Percentiles rank a stretch among this genome's conserved stretches.
These are phyloP conservation scores for Trachythela sp. DNA, from an alignment of 64 coral and sea anemone species.

Conservation along the genomic window DNA sequence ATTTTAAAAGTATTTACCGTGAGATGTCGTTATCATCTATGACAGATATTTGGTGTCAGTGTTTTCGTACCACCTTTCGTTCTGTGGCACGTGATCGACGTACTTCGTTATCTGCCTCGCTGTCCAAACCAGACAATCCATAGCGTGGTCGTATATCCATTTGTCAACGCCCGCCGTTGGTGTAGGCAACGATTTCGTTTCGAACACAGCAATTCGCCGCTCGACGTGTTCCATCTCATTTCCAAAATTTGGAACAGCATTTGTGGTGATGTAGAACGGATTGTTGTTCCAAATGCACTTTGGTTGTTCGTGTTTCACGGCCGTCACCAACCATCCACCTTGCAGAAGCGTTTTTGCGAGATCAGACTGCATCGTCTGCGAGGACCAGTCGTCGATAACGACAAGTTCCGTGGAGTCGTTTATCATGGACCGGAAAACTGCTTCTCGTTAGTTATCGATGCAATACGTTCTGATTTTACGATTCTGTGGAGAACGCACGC, in stretches of 20 bases:
- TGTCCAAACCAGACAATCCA: slow-evolving; percentile 39
- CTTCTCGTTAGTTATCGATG: slow-evolving; percentile 10
- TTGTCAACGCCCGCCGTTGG: not conserved
- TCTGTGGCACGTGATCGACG: not conserved
- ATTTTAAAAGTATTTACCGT: too few species aligned
- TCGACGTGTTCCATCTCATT: slow-evolving; percentile 27
- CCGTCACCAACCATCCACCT: slow-evolving; percentile 15
- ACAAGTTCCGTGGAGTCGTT: slow-evolving; percentile 25
- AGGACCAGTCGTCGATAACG: slow-evolving; percentile 25
- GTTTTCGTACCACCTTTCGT: slow-evolving; percentile 35
- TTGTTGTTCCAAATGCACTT: not conserved
- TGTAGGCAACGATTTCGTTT: not conserved
- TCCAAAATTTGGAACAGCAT: slow-evolving; percentile 26
- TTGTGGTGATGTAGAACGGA: slow-evolving; percentile 37
- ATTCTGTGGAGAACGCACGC: not conserved
- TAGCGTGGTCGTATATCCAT: slow-evolving; percentile 31
- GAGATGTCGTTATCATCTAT: too few species aligned
- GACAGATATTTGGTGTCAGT: too few species aligned
- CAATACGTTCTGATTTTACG: not conserved
- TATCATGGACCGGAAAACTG: slow-evolving; percentile 25
- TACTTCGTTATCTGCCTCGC: slow-evolving; percentile 15
- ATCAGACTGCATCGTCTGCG: not conserved
- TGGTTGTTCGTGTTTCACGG: not conserved
- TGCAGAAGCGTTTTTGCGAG: slow-evolving; percentile 29
- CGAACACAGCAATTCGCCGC: not conserved